These are phyloP conservation scores for Fregetta grallaria DNA, from an alignment of 2,113 vertebrate species.

Conservation along the genomic window DNA sequence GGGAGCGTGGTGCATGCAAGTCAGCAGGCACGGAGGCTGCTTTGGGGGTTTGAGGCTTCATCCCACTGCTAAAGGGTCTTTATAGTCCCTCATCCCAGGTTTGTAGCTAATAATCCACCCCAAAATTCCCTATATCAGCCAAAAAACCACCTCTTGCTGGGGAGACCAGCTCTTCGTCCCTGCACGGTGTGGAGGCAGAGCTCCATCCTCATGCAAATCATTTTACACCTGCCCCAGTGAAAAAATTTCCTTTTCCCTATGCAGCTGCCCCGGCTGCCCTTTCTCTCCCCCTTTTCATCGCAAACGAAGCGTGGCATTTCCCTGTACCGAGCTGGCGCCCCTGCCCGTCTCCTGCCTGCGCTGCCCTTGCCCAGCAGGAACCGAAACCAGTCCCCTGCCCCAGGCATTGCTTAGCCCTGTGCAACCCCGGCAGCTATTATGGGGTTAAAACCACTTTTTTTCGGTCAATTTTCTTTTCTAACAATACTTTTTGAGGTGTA, in stretches of 20 bases:
- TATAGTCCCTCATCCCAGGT: not conserved
- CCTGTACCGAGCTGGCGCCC: not conserved
- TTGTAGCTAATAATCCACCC: too few relatives aligned
- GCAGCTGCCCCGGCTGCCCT: fast-evolving
- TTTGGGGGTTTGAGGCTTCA: too few relatives aligned
- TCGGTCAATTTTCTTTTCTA: not conserved
- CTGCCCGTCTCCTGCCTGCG: not conserved
- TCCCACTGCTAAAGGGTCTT: not conserved
- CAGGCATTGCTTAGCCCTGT: not conserved
- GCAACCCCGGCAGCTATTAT: fast-evolving
- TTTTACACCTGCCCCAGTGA: not conserved
- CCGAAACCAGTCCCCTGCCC: not conserved
- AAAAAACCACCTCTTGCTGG: fast-evolving
- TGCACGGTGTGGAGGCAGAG: fast-evolving
- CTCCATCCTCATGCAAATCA: not conserved
- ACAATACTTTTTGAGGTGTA: fast-evolving
- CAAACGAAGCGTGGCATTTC: not conserved
- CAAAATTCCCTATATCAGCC: not conserved
- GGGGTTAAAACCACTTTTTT: fast-evolving
- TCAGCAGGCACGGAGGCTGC: not conserved
- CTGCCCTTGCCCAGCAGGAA: not conserved
- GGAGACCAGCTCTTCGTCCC: fast-evolving
- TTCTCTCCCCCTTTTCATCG: not conserved
- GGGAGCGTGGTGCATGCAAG: fast-evolving
- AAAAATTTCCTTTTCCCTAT: not conserved